Conservation (phyloP, 2,113 vertebrate genomes). For the Leucopsar rothschildi region DNA sequence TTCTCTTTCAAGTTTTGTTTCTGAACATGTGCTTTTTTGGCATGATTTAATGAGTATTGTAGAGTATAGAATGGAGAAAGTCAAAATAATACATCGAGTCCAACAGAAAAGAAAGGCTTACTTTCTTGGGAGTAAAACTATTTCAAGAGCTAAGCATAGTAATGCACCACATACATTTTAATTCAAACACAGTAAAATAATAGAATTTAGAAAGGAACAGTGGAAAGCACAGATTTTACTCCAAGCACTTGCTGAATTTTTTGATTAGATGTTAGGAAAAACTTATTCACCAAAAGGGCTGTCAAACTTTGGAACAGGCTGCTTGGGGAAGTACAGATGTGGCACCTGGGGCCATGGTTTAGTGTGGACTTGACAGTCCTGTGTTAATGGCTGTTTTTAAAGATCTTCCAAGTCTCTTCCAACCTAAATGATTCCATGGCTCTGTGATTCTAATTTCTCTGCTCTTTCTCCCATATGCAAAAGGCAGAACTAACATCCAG, state of each 20-base stretch:
- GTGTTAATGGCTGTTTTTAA: background rate
- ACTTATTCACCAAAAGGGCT: background rate
- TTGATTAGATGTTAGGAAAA: background rate
- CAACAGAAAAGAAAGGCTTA: background rate
- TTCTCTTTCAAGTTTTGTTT: background rate
- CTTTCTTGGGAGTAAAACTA: background rate
- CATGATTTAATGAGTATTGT: background rate
- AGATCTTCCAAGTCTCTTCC: background rate
- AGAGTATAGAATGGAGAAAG: background rate
- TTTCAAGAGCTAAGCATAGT: background rate
- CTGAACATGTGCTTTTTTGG: background rate
- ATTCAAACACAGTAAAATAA: background rate
- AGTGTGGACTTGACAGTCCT: background rate
- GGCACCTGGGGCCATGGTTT: background rate
- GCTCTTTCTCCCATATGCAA: background rate
- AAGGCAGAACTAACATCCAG: background rate
- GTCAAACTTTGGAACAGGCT: background rate
- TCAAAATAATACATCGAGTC: background rate
- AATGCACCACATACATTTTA: background rate
- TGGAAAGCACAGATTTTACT: background rate
- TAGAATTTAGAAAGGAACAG: background rate
- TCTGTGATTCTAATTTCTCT: background rate
- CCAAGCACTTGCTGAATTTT: background rate
- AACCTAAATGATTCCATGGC: background rate
- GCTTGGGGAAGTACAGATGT: background rate